These are phyloP conservation scores for Sericinus montela DNA, from an alignment of 2,888 invertebrate species.

Conservation along the genomic window DNA sequence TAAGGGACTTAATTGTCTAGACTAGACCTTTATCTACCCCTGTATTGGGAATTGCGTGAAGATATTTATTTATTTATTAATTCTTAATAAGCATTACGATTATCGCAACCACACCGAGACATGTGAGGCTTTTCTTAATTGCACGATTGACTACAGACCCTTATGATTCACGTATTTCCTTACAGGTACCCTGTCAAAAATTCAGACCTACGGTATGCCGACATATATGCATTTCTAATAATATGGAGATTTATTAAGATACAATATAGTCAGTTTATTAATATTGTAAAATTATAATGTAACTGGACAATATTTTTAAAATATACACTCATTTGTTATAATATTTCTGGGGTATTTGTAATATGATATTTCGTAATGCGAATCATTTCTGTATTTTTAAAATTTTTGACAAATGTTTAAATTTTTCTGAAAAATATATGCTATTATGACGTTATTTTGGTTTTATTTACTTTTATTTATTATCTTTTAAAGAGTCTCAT, in stretches of 20 bases:
- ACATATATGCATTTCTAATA: constrained; percentile 32
- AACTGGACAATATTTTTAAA: constrained; percentile 64
- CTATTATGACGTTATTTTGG: constrained; percentile 45
- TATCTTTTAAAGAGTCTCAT: no score
- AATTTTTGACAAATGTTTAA: constrained; percentile 65
- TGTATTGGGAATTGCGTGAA: no score
- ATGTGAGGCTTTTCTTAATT: no score
- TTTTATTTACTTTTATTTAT: constrained; percentile 18
- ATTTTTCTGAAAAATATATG: constrained; percentile 71
- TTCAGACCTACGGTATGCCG: constrained; percentile 10
- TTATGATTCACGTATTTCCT: no score
- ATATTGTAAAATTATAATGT: constrained; percentile 63
- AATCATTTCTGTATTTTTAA: constrained; percentile 68
- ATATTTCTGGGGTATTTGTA: constrained; percentile 70
- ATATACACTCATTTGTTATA: constrained; percentile 69
- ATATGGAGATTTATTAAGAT: constrained; percentile 43
- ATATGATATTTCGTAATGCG: constrained; percentile 72
- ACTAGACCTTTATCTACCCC: no score
- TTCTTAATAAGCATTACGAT: no score
- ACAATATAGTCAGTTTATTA: constrained; percentile 54
- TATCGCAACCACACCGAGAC: no score
- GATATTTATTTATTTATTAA: no score
- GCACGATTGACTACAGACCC: no score
- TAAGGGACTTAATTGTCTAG: no score
- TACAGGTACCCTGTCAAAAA: constrained; percentile 13